Evolutionary conservation across 2,113 vertebrate genomes (phyloP), one percentile per base, ranked within the genome.

Genomic region (Spermophilus dauricus): DNA sequence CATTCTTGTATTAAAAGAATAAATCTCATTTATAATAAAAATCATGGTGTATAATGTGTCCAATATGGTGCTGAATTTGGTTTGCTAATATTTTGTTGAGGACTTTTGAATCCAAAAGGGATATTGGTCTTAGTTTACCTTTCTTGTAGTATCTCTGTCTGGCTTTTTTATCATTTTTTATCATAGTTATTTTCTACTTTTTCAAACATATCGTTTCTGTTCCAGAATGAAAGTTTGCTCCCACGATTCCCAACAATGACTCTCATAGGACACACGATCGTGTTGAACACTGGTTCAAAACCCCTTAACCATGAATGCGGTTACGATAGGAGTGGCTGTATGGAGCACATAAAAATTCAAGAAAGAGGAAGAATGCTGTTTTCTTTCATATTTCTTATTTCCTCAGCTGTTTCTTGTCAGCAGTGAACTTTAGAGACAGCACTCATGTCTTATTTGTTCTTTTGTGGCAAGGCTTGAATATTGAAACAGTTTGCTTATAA

Each of bases 371-470:
- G 61, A 82, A 86, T 82, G 5, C 7, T 22, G 17, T 70, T 39
- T 39, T 37, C n/a, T 69, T 48, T 86, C 16, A 37, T 75, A 34
- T 65, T 56, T 93, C 39, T 63, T n/a, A 56, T 81, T 89, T 89
- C 67, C 83, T 92, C 51, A 39, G 11, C 51, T 83, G 26, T 76
- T 92, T 92, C 42, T 73, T 89, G 30, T 75, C 73, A 92, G 24
- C 42, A 56, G 22, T 76, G 42, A 81, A 51, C 14, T 82, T 91
- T 51, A 70, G 13, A 61, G 72, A 34, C 1, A 58, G 34, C 7
- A 73, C 82, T 80, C 48, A 53, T 88, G 51, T 76, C 65, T 58
- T 75, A 28, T 72, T 83, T 91, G 67, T 75, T 84, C 58, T 73
- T 75, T 80, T 53, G 67, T 56, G 51, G 14, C 0, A 20, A 89